phyloP scores from a whole-genome alignment of 2,888 invertebrate genomes.

The Parasteatoda lunata region DNA sequence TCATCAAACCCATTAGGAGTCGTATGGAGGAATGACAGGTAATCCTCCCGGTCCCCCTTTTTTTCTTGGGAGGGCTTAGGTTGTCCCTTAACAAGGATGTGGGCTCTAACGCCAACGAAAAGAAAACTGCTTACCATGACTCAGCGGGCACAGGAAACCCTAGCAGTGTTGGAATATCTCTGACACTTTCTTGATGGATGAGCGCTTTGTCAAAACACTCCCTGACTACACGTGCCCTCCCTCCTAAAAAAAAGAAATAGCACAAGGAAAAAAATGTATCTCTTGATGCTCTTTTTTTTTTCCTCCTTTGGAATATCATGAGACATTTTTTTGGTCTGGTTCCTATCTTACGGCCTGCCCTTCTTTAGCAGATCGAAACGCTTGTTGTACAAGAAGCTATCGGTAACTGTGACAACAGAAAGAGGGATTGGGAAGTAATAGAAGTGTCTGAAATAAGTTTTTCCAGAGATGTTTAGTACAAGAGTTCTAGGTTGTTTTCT shows the following conservation, averaged over 20 bases:
- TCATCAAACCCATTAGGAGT: constrained; percentile 44
- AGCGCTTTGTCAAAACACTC: constrained; percentile 62
- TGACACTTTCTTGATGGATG: constrained; percentile 62
- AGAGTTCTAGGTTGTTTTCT: too few relatives aligned
- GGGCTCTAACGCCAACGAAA: neutral
- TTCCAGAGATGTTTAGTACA: too few relatives aligned
- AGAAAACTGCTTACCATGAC: constrained; percentile 2
- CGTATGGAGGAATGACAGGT: constrained; percentile 21
- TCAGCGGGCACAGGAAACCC: constrained; percentile 35
- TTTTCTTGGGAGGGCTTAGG: neutral
- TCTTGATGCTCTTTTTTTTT: neutral
- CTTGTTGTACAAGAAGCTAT: constrained; percentile 1
- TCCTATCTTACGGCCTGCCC: too few relatives aligned
- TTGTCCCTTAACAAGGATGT: neutral
- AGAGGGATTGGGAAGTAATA: too few relatives aligned
- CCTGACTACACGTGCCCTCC: constrained; percentile 34
- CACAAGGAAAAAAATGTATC: neutral
- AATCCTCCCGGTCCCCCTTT: neutral
- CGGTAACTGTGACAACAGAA: neutral
- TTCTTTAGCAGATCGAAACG: neutral
- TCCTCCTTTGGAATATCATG: neutral
- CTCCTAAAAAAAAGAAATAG: neutral
- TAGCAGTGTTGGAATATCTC: constrained; percentile 24
- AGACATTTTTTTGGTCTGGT: too few relatives aligned
- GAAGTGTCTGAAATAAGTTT: too few relatives aligned